phyloP scores from a whole-genome alignment of 2,888 invertebrate genomes.

The Scotopteryx bipunctaria region DNA sequence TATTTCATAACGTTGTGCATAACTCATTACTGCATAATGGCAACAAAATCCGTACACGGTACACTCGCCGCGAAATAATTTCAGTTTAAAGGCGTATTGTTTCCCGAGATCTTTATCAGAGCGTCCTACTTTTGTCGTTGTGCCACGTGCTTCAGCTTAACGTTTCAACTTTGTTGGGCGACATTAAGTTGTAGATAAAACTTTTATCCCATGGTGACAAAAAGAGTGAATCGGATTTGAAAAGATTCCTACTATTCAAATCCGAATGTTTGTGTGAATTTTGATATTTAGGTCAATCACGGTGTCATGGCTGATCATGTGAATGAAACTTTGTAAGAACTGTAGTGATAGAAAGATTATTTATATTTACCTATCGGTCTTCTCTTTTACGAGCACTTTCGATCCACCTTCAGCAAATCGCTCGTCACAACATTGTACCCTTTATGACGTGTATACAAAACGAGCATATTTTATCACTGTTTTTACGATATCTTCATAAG shows the following conservation, averaged over 20 bases:
- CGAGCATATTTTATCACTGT: neutral
- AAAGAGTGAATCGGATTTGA: too few species aligned
- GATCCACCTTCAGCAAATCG: too few species aligned
- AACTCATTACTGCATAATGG: constrained; percentile 31
- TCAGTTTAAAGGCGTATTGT: constrained; percentile 32
- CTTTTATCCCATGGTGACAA: too few species aligned
- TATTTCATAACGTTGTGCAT: constrained; percentile 36
- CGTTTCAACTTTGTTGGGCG: constrained; percentile 2
- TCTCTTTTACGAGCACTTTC: too few species aligned
- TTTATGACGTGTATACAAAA: neutral
- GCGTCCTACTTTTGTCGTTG: constrained; percentile 23
- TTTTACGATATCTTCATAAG: neutral
- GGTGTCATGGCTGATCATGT: too few species aligned
- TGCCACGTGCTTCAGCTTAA: constrained; percentile 18
- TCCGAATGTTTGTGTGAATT: too few species aligned
- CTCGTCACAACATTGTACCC: too few species aligned
- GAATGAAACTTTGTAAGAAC: too few species aligned
- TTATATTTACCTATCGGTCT: too few species aligned
- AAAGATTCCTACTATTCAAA: too few species aligned
- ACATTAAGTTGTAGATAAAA: constrained; percentile 8
- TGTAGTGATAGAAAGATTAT: too few species aligned
- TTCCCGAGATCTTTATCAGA: constrained; percentile 31
- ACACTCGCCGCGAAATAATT: constrained; percentile 29
- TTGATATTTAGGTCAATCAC: too few species aligned
- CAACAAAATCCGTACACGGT: constrained; percentile 32